Evolutionary conservation across 2,888 invertebrate genomes (phyloP), one percentile per base, ranked within the genome.

Genomic region (Flexamia atlantica): DNA sequence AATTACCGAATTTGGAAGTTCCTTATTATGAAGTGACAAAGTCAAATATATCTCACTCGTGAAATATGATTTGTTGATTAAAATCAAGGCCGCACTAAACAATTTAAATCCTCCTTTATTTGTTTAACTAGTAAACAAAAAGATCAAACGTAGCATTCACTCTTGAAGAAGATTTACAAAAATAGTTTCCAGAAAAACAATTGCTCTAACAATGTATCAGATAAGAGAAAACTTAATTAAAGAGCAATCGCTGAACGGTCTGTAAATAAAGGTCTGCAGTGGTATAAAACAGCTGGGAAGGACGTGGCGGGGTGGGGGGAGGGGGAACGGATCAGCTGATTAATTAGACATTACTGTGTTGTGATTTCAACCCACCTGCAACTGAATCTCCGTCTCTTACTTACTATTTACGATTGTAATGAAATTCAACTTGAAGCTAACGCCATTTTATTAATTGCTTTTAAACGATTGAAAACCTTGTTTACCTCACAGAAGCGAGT

Each of bases 341-440:
- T 57, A 57, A 57, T 57, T 57, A 57, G 57, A 57, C 57, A 57
- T 57, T 57, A 57, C 57, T 57, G 57, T 57, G 57, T 57, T 57
- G 57, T 57, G 57, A 57, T 57, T 57, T 57, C 57, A 57, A 4
- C 17, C 46, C 46, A 46, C 46, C 46, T 46, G 46, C 46, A 46
- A 46, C 46, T 46, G 46, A 46, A 46, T 14, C 46, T 46, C 46
- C 2, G 12, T 46, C 46, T 46, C 46, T 46, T 46, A 46, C 46
- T 46, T 17, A 17, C 46, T 46, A 17, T 46, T 46, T 46, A 46
- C 12, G 12, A n/a, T n/a, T n/a, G n/a, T n/a, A n/a, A n/a, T n/a
- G n/a, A n/a, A n/a, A n/a, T n/a, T n/a, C n/a, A n/a, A n/a, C n/a
- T n/a, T n/a, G n/a, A n/a, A n/a, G n/a, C n/a, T n/a, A n/a, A n/a